A percentile compares a stretch with the other conserved stretches of the same genome.
Evolutionary conservation across 64 coral and sea anemone genomes (phyloP).

Genomic region (Montipora cactus): DNA sequence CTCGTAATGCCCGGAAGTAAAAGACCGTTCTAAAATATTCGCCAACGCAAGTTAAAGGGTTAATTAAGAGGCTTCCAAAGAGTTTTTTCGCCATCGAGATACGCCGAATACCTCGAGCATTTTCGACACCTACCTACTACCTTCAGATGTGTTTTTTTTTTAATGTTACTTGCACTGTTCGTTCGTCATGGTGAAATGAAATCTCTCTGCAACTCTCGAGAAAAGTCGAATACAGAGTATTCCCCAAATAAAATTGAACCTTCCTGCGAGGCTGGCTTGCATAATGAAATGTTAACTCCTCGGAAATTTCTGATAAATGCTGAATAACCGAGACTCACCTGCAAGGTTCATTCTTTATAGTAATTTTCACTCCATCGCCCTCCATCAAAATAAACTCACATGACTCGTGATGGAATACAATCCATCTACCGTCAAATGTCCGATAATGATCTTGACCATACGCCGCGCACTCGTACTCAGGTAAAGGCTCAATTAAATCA

Average conservation of each 20-base stretch:
- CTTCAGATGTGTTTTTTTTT: background rate
- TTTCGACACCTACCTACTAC: too few relatives aligned
- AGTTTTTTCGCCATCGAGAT: too few relatives aligned
- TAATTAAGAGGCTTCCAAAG: too few relatives aligned
- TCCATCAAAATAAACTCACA: slow-evolving; percentile 81
- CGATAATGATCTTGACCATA: slow-evolving; percentile 92
- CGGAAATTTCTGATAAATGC: background rate
- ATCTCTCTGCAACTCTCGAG: background rate
- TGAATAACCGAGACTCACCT: background rate
- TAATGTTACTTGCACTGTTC: background rate
- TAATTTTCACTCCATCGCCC: slow-evolving; percentile 56
- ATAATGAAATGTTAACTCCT: background rate
- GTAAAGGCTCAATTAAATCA: slow-evolving; percentile 29
- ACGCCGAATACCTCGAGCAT: too few relatives aligned
- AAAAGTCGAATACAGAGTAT: background rate
- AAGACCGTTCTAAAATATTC: too few relatives aligned
- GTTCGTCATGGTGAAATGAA: too few relatives aligned
- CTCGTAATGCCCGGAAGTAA: too few relatives aligned
- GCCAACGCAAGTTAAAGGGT: too few relatives aligned
- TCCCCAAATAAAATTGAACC: background rate
- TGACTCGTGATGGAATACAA: slow-evolving; percentile 68
- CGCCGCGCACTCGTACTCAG: slow-evolving; percentile 88
- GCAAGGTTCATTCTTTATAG: slow-evolving; percentile 78
- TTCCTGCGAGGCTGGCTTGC: too few relatives aligned
- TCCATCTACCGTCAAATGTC: slow-evolving; percentile 80